Evolutionary conservation across 2,113 vertebrate species (phyloP).

Genomic region (Anolis carolinensis): DNA sequence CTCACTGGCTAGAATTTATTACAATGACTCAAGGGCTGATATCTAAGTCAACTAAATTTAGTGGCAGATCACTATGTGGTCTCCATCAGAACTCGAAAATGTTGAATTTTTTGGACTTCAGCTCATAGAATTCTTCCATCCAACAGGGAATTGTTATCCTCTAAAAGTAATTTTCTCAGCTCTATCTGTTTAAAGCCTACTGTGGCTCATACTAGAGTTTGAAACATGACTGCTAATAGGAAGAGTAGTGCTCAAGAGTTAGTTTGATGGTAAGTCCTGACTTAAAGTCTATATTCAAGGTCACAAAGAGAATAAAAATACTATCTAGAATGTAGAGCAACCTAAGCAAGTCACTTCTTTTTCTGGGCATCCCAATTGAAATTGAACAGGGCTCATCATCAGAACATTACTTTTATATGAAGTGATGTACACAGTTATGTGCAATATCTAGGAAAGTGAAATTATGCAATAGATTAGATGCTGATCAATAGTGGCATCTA

Average conservation of each 20-base stretch:
- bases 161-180: no score
- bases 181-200: no score
- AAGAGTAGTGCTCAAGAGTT: neutral
- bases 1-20: neutral
- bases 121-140: no score
- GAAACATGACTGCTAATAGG: no score
- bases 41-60: neutral
- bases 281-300: neutral
- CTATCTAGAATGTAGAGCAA: neutral
- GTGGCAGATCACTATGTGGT: neutral
- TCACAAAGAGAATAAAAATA: constrained; percentile 4
- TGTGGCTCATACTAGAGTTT: no score
- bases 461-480: neutral
- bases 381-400: neutral
- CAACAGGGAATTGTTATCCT: no score
- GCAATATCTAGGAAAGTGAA: neutral
- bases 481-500: neutral
- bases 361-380: neutral
- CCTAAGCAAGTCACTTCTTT: neutral
- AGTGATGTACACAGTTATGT: neutral
- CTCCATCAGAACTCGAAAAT: neutral
- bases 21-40: neutral
- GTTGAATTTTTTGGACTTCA: no score
- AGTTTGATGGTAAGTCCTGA: neutral
- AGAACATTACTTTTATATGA: neutral